phyloP scores from a whole-genome alignment of 1,140 invertebrate genomes.

The Mylabris phalerata region DNA sequence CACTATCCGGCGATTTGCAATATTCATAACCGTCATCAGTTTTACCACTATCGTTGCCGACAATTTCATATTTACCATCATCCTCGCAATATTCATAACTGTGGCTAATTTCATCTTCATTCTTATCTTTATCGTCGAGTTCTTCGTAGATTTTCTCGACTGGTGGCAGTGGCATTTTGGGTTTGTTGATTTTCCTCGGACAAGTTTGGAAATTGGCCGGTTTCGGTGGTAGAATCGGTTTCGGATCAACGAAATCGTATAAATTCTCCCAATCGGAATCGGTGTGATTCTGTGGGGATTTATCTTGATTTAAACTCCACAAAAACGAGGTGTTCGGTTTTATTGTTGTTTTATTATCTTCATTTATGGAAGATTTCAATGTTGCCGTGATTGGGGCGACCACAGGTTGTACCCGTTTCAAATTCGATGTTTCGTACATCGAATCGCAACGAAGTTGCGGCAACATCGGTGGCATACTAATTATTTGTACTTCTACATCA shows the following conservation, averaged over 20 bases:
- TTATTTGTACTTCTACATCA: slow-evolving; percentile 25
- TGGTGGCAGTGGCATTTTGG: not conserved
- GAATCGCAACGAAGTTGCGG: slow-evolving; percentile 29
- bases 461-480: slow-evolving; percentile 25
- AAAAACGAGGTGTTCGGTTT: slow-evolving; percentile 31
- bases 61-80: slow-evolving; percentile 21
- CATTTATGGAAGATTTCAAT: too few relatives aligned
- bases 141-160: not conserved
- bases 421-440: slow-evolving; percentile 31
- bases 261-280: slow-evolving; percentile 6
- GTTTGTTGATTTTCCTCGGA: slow-evolving; percentile 12
- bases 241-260: slow-evolving; percentile 7
- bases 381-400: too few relatives aligned
- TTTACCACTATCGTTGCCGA: slow-evolving; percentile 11
- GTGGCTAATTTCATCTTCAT: slow-evolving; percentile 28
- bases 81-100: slow-evolving; percentile 19
- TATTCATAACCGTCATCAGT: slow-evolving; percentile 24
- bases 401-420: slow-evolving; percentile 13
- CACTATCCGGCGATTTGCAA: slow-evolving; percentile 10
- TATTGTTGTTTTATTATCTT: not conserved
- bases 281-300: slow-evolving; percentile 4
- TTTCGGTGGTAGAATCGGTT: slow-evolving; percentile 21
- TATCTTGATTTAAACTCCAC: slow-evolving; percentile 22
- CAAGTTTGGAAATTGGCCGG: slow-evolving; percentile 1
- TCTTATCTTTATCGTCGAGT: slow-evolving; percentile 12